Evolutionary conservation across 2,113 vertebrate species (phyloP).

Genomic region (Rhinogobius similis): DNA sequence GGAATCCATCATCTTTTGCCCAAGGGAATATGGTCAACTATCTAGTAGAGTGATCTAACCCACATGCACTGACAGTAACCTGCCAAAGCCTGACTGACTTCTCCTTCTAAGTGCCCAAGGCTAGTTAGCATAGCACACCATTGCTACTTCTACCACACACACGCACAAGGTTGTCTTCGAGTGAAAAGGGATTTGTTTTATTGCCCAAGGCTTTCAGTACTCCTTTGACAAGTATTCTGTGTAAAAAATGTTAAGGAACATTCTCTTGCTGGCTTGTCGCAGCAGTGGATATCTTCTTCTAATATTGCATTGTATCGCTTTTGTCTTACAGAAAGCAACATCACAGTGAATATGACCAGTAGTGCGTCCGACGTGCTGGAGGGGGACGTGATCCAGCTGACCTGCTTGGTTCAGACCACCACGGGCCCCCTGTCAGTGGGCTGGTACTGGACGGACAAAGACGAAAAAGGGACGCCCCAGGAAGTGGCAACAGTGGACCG

Average conservation of each 20-base stretch:
- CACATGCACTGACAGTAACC: constrained; percentile 15
- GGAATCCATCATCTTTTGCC: constrained; percentile 48
- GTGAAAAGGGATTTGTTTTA: constrained; percentile 39
- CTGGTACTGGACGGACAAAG: constrained; percentile 87
- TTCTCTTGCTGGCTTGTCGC: neutral
- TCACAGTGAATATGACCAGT: constrained; percentile 87
- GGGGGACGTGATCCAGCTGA: constrained; percentile 86
- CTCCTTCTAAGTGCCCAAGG: constrained; percentile 46
- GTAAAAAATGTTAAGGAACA: constrained; percentile 17
- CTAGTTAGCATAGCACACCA: constrained; percentile 28
- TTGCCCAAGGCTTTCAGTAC: constrained; percentile 30
- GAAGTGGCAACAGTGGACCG: constrained; percentile 87
- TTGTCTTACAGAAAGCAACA: constrained; percentile 86
- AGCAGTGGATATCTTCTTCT: neutral
- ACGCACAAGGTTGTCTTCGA: constrained; percentile 10
- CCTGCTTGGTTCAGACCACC: constrained; percentile 81
- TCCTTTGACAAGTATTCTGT: constrained; percentile 32
- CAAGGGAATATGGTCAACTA: constrained; percentile 39
- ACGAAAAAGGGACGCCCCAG: constrained; percentile 70
- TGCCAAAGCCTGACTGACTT: constrained; percentile 22
- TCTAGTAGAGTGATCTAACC: constrained; percentile 38
- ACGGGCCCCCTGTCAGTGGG: constrained; percentile 83
- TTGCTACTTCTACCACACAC: neutral
- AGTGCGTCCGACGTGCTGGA: constrained; percentile 88
- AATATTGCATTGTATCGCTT: neutral